Evolutionary conservation across 2,113 vertebrate genomes (phyloP).

Genomic region (chimpanzee (Pan troglodytes)): NHGRI_mPanTro3-v2.1_pri NC_086016.1:29062001-29062500

Average conservation of each 20-base stretch:
- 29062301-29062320: neutral
- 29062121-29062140: neutral
- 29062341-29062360: neutral
- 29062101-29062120: neutral
- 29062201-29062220: accelerated
- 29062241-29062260: too few relatives aligned
- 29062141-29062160: neutral
- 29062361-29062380: neutral
- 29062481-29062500: neutral
- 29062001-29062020: neutral
- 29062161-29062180: neutral
- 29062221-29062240: neutral
- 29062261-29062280: neutral
- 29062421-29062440: neutral
- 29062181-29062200: neutral
- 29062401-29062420: neutral
- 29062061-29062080: neutral
- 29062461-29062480: neutral
- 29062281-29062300: neutral
- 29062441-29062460: neutral
- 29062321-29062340: neutral
- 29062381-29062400: neutral
- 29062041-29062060: neutral
- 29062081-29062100: neutral
- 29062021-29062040: neutral